Base-by-base conservation (phyloP, 2,888 invertebrate genomes). In the Hypsopygia costalis region DNA sequence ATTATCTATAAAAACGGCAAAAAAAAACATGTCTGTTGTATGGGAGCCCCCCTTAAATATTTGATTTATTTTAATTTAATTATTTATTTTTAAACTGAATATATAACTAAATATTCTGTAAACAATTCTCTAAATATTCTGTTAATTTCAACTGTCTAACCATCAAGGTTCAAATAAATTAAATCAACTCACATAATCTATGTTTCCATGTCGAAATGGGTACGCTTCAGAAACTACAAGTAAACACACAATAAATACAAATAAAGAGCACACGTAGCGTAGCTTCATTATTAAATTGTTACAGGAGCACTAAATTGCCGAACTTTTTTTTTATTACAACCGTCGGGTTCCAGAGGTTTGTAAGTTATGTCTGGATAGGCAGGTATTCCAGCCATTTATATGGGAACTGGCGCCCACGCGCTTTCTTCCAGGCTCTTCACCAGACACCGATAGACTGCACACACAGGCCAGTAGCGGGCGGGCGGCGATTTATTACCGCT, bases 161-260 rank as follows among this genome's bases (percentile, higher is more conserved):
- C n/a, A n/a, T n/a, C n/a, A n/a, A n/a, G n/a, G n/a, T n/a, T n/a
- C n/a, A n/a, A n/a, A n/a, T n/a, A n/a, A n/a, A n/a, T 16, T 4
- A 21, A 20, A 30, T 6, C 9, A 11, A 83, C 85, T 86, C 61
- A 86, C 85, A 65, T 86, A 83, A 58, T 83, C 85, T 44, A 85
- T 81, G 41, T 69, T 81, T 29, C 74, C 71, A 11, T 59, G 56
- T 16, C 68, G 63, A 48, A 73, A 63, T 5, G 85, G 80, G 37
- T 67, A 68, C 1, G 77, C 69, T 31, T 78, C 75, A 41, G 58
- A 54, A 37, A 53, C 43, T 8, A 58, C 43, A 36, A 76, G 45
- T 12, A 70, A 59, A 52, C 69, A 69, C 48, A 75, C 43, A 38
- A 76, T 46, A 7, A 80, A 45, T 3, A 62, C 60, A 36, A 83